Base-by-base conservation (phyloP, 2,797 vertebrate species). In the Coranthus polyacanthus region DNA sequence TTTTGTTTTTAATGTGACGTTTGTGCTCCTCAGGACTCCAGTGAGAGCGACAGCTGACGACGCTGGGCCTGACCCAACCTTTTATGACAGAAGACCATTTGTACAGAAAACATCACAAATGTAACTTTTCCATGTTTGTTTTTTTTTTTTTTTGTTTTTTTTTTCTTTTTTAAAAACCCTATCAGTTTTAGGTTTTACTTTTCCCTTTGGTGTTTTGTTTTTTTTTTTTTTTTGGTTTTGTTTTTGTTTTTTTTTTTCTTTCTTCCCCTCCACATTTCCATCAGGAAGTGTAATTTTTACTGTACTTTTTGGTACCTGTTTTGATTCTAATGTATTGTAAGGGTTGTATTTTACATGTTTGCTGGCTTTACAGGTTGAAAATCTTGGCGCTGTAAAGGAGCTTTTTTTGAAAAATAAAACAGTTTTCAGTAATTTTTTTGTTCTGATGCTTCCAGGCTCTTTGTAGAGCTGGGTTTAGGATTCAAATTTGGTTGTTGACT, bases 251-350 rank as follows among this genome's bases (percentile, higher is more conserved):
- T n/a, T n/a, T n/a, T n/a, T n/a, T n/a, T n/a, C n/a, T n/a, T 92
- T 93, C 90, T 92, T 92, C 94, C 76, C 66, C 78, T 95, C 95
- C 95, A 97, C 98, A 99, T 99, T 99, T 99, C 97, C 97, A 95
- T 90, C 87, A 55, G 97, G 97, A 98, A 98, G 97, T 99, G 97
- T 98, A 96, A 98, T 97, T 99, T 99, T 98, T 98, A 98, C 98
- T 98, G 96, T 99, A 99, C 98, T 99, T 99, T 99, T 99, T 99
- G 97, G 97, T 99, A 98, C 97, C 97, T 95, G 96, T 97, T 97
- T 98, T 97, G 96, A 98, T 97, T 98, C 97, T 99, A 98, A 97
- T 99, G 97, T 99, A 98, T 98, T 98, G 96, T 99, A 89, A 97
- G 97, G 97, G 97, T 93, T 95, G 94, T 98, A 98, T 99, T 99